These are phyloP conservation scores for Drosophila borborema DNA, from an alignment of 2,888 invertebrate genomes.

Conservation along the genomic window DNA sequence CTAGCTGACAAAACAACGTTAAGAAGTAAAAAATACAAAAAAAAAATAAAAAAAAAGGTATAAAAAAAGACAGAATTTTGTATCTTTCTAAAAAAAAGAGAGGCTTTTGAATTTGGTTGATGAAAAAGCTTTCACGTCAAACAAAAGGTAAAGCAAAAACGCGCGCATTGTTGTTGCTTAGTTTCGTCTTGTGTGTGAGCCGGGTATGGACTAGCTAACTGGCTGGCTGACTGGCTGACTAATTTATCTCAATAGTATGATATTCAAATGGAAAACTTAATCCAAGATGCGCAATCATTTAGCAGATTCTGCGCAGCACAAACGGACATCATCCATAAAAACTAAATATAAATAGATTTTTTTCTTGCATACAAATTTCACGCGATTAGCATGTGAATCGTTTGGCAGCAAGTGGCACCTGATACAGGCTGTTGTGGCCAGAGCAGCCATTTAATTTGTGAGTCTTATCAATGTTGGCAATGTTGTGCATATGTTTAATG, in stretches of 20 bases:
- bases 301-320: slow-evolving; percentile 41
- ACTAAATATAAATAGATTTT: slow-evolving; percentile 50
- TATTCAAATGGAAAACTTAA: slow-evolving; percentile 72
- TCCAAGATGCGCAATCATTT: slow-evolving; percentile 45
- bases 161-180: slow-evolving; percentile 9
- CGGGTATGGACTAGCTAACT: background rate
- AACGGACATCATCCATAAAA: slow-evolving; percentile 27
- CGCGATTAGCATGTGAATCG: slow-evolving; percentile 76
- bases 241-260: slow-evolving; percentile 76
- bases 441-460: slow-evolving; percentile 63
- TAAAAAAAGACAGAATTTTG: slow-evolving; percentile 8
- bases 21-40: slow-evolving; percentile 26
- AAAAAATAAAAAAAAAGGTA: slow-evolving; percentile 6
- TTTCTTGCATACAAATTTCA: slow-evolving; percentile 53
- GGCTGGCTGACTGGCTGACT: slow-evolving; percentile 29
- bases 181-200: slow-evolving; percentile 3
- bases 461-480: slow-evolving; percentile 66
- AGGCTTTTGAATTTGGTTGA: slow-evolving; percentile 64
- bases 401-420: slow-evolving; percentile 49
- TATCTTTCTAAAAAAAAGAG: slow-evolving; percentile 56
- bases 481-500: slow-evolving; percentile 65
- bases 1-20: slow-evolving; percentile 67
- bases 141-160: slow-evolving; percentile 43
- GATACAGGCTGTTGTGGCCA: slow-evolving; percentile 25
- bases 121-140: slow-evolving; percentile 68